phyloP scores from a whole-genome alignment of 2,888 invertebrate genomes.

The Anticlea derivata region DNA sequence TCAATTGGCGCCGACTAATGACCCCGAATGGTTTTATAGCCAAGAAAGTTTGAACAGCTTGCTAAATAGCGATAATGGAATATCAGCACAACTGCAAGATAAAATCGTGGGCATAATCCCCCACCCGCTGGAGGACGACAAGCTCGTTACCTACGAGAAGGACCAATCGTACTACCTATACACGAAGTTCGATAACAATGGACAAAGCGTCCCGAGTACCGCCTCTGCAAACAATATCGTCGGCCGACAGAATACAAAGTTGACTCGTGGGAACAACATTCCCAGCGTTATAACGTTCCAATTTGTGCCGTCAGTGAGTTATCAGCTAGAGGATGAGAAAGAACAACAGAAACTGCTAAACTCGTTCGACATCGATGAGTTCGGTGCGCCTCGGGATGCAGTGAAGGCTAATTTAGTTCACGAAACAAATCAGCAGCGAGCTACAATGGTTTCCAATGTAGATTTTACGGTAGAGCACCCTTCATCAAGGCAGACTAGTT shows the following conservation, averaged over 20 bases:
- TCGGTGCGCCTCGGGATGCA: constrained; percentile 55
- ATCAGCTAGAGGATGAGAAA: constrained; percentile 64
- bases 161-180: constrained; percentile 71
- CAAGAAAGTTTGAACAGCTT: constrained; percentile 57
- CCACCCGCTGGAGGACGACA: constrained; percentile 68
- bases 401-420: constrained; percentile 37
- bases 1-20: constrained; percentile 49
- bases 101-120: constrained; percentile 70
- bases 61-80: constrained; percentile 57
- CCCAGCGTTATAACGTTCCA: constrained; percentile 56
- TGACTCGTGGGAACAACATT: constrained; percentile 35
- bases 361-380: constrained; percentile 61
- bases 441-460: constrained; percentile 52
- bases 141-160: constrained; percentile 69
- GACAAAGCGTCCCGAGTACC: constrained; percentile 39
- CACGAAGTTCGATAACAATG: constrained; percentile 58
- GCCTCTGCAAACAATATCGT: constrained; percentile 30
- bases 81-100: constrained; percentile 71
- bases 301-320: constrained; percentile 68
- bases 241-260: constrained; percentile 23
- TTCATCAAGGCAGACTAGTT: constrained; percentile 44
- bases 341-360: constrained; percentile 65
- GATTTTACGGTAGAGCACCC: constrained; percentile 60
- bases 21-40: constrained; percentile 48
- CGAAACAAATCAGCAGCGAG: constrained; percentile 42